These are phyloP conservation scores for Drosophila quadrilineata DNA, from an alignment of 1,140 invertebrate genomes.

Conservation along the genomic window DNA sequence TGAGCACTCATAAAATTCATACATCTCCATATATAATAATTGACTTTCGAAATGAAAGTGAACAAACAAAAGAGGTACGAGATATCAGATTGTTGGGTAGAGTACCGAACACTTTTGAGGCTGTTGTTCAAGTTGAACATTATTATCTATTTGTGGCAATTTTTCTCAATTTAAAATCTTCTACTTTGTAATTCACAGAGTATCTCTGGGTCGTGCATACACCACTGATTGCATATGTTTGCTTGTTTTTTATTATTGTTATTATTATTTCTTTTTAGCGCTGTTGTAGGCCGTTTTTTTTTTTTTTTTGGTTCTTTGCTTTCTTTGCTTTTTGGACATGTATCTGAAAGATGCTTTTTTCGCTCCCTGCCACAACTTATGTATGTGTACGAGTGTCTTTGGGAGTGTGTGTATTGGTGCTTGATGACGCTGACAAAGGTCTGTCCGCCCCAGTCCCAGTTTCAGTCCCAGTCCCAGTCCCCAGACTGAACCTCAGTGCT, in stretches of 20 bases:
- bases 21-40: too few species aligned
- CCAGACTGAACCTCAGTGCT: too few species aligned
- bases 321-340: conserved; percentile 72
- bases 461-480: too few species aligned
- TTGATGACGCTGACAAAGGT: conserved; percentile 76
- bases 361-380: conserved; percentile 2
- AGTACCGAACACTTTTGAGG: too few species aligned
- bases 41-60: too few species aligned
- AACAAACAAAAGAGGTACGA: too few species aligned
- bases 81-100: too few species aligned
- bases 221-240: not conserved
- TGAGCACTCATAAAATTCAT: too few species aligned
- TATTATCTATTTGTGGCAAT: not conserved
- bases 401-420: conserved; percentile 25
- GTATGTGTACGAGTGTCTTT: not conserved
- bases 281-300: conserved; percentile 41
- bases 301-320: conserved; percentile 49
- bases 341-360: conserved; percentile 72
- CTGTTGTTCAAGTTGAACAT: too few species aligned
- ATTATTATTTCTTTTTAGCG: conserved; percentile 57
- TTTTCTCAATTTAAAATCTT: not conserved
- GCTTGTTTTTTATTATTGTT: conserved; percentile 33
- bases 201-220: not conserved
- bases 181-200: not conserved
- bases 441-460: conserved; percentile 33